Evolutionary conservation across 1,140 invertebrate genomes (phyloP).

Genomic region (Musca vetustissima): DNA sequence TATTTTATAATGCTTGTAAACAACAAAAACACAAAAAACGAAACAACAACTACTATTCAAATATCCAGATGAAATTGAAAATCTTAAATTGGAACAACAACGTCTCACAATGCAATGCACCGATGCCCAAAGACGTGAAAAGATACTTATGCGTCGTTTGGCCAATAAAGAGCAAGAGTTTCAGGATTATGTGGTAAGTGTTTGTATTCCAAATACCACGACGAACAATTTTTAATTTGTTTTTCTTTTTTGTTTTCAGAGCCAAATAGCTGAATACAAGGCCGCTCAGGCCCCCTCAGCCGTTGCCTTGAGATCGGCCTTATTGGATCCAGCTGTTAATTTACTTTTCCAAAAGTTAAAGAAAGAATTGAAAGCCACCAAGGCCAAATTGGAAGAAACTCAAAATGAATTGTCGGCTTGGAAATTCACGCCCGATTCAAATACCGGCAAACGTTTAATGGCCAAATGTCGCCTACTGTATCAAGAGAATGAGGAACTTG

Average conservation of each 20-base stretch:
- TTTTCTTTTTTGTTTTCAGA: slow-evolving; percentile 61
- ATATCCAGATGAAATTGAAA: slow-evolving; percentile 71
- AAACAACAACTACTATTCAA: not conserved
- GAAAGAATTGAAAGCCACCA: slow-evolving; percentile 86
- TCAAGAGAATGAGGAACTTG: slow-evolving; percentile 97
- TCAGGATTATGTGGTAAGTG: slow-evolving; percentile 88
- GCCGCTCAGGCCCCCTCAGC: slow-evolving; percentile 76
- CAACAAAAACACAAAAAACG: not conserved
- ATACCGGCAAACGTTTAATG: slow-evolving; percentile 97
- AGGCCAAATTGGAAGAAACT: slow-evolving; percentile 91
- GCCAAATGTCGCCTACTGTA: slow-evolving; percentile 94
- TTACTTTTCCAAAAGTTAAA: slow-evolving; percentile 88
- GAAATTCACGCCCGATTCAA: slow-evolving; percentile 98
- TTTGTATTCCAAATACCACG: not conserved
- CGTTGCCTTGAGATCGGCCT: slow-evolving; percentile 74
- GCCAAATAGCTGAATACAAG: slow-evolving; percentile 90
- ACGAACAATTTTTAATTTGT: not conserved
- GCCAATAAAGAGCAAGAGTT: slow-evolving; percentile 95
- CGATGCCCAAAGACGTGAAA: slow-evolving; percentile 86
- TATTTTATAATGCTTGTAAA: not conserved
- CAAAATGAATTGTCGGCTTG: slow-evolving; percentile 97
- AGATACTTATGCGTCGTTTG: slow-evolving; percentile 85
- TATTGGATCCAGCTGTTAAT: slow-evolving; percentile 95
- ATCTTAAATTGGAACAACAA: slow-evolving; percentile 77
- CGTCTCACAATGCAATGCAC: slow-evolving; percentile 78